phyloP scores from a whole-genome alignment of 2,113 vertebrate species.

The Ancistrus triradiatus region DNA sequence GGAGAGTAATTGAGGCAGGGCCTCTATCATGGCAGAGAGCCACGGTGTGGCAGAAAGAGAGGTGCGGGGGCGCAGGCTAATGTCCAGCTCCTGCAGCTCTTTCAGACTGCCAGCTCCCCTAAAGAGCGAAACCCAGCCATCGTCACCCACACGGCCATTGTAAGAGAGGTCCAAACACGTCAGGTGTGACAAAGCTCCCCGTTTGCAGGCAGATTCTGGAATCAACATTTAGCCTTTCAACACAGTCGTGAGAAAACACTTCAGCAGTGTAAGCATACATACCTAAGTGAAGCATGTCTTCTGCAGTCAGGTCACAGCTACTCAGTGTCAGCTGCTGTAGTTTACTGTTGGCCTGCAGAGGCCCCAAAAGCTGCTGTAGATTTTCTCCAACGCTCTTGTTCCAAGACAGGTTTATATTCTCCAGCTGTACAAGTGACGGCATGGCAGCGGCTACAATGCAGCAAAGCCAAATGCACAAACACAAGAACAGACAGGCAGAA shows the following conservation, averaged over 20 bases:
- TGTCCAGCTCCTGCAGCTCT: conserved; percentile 72
- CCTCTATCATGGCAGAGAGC: conserved; percentile 67
- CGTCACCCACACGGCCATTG: conserved; percentile 64
- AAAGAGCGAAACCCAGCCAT: conserved; percentile 73
- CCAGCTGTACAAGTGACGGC: conserved; percentile 70
- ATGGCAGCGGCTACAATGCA: conserved; percentile 68
- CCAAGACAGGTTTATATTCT: conserved; percentile 81
- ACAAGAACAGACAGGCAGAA: too few species aligned
- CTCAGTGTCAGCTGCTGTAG: conserved; percentile 78
- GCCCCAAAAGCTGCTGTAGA: conserved; percentile 71
- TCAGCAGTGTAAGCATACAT: conserved; percentile 5
- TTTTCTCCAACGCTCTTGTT: conserved; percentile 83
- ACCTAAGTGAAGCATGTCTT: conserved; percentile 78
- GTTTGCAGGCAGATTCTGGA: conserved; percentile 61
- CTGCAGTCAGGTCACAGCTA: conserved; percentile 81
- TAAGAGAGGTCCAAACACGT: conserved; percentile 78
- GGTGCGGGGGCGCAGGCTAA: conserved; percentile 71
- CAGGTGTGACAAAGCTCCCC: conserved; percentile 64
- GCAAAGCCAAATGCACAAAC: conserved; percentile 31
- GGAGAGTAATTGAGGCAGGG: conserved; percentile 61
- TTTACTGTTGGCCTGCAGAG: conserved; percentile 59
- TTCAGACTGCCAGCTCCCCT: conserved; percentile 60
- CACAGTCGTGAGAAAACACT: neutral
- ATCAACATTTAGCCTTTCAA: conserved; percentile 5
- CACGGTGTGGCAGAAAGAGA: conserved; percentile 62